phyloP scores from a whole-genome alignment of 2,113 vertebrate genomes.

The Alces alces region DNA sequence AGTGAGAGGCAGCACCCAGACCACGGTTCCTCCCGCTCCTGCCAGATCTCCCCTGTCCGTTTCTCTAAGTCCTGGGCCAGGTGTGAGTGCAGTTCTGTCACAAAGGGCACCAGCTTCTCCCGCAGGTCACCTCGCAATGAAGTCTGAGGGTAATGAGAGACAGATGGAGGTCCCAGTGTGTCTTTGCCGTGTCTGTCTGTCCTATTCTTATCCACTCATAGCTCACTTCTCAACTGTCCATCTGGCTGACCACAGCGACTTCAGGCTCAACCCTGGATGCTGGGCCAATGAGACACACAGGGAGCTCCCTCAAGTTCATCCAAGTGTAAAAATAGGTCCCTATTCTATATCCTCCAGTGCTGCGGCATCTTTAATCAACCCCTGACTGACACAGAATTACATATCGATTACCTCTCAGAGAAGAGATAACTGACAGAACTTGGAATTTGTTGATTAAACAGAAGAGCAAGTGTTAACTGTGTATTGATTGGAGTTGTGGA shows the following conservation, averaged over 20 bases:
- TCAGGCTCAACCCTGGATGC: neutral
- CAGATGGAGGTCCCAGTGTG: neutral
- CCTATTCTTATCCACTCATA: neutral
- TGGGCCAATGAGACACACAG: rapidly evolving
- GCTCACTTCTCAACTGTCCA: neutral
- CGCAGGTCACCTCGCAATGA: neutral
- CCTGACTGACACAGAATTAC: neutral
- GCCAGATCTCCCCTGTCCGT: neutral
- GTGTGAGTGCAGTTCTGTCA: neutral
- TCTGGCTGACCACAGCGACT: neutral
- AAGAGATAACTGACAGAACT: neutral
- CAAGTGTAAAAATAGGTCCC: neutral
- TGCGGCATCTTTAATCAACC: neutral
- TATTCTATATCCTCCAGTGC: neutral
- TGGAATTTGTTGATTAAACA: neutral
- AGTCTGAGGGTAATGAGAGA: neutral
- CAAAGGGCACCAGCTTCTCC: neutral
- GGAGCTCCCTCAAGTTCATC: neutral
- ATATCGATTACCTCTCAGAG: neutral
- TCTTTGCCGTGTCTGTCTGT: neutral
- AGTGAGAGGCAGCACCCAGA: neutral
- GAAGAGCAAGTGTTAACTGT: neutral
- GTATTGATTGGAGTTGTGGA: neutral
- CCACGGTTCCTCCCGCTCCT: neutral
- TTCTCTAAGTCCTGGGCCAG: neutral